Evolutionary conservation across 2,888 invertebrate species (phyloP).

Genomic region (Polydrusus cervinus): DNA sequence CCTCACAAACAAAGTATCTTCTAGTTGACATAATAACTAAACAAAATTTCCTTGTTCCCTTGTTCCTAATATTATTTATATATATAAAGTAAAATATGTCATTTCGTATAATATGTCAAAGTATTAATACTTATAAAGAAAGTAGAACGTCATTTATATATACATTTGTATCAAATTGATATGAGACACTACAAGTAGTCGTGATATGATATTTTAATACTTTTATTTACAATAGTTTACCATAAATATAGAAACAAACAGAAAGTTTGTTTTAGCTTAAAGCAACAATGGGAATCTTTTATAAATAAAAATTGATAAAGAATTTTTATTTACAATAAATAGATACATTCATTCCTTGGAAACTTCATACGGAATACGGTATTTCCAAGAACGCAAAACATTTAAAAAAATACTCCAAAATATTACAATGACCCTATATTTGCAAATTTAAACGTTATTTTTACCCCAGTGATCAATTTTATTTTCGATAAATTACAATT

Average conservation of each 20-base stretch:
- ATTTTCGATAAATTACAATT: too few relatives aligned
- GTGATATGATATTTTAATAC: not conserved
- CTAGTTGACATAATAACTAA: not conserved
- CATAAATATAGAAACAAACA: slow-evolving; percentile 18
- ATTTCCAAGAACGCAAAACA: not conserved
- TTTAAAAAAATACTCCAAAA: too few relatives aligned
- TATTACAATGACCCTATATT: too few relatives aligned
- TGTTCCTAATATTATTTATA: not conserved
- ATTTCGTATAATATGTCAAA: not conserved
- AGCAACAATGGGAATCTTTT: not conserved
- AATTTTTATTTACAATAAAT: slow-evolving; percentile 1
- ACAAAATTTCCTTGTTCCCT: too few relatives aligned
- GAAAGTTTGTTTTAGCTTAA: slow-evolving; percentile 9
- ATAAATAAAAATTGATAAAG: not conserved
- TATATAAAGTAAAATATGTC: not conserved
- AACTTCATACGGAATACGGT: not conserved
- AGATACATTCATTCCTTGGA: not conserved
- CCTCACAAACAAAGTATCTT: not conserved
- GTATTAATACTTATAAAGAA: not conserved
- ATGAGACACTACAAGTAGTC: not conserved
- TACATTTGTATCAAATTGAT: not conserved
- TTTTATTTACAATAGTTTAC: slow-evolving; percentile 9
- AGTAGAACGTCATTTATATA: not conserved
- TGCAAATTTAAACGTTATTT: too few relatives aligned
- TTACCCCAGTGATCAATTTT: too few relatives aligned